Evolutionary conservation across 30 jellyfish, hydroid and myxozoan genomes (phyloP).

Genomic region (Pseudorhiza aurosa): DNA sequence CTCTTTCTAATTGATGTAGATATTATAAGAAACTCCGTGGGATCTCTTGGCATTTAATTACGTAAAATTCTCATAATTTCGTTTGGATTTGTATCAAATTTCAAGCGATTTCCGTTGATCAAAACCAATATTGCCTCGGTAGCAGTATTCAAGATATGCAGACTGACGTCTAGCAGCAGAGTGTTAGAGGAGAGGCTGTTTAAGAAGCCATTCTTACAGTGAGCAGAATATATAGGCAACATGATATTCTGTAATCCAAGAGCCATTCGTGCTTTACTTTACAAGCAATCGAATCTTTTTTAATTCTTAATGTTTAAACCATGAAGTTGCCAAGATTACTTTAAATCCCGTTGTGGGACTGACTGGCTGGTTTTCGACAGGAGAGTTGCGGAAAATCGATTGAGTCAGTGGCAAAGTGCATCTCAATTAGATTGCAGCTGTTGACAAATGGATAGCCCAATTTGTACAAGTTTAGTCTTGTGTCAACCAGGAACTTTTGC

Average conservation of each 20-base stretch:
- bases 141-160: no score
- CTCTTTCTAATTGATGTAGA: no score
- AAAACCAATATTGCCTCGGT: no score
- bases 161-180: no score
- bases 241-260: background rate
- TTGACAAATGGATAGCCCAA: background rate
- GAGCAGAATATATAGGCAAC: no score
- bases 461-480: background rate
- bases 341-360: conserved; percentile 4
- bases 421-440: background rate
- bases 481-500: background rate
- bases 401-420: background rate
- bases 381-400: background rate
- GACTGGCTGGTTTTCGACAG: background rate
- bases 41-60: no score
- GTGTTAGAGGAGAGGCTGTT: no score
- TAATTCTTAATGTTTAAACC: background rate
- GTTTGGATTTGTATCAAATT: no score
- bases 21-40: no score
- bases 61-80: no score
- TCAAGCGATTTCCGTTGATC: no score
- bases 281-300: background rate
- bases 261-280: background rate
- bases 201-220: no score
- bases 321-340: background rate